Evolutionary conservation across 2,797 vertebrate species (phyloP).

Genomic region (Hafferia zeledoni): DNA sequence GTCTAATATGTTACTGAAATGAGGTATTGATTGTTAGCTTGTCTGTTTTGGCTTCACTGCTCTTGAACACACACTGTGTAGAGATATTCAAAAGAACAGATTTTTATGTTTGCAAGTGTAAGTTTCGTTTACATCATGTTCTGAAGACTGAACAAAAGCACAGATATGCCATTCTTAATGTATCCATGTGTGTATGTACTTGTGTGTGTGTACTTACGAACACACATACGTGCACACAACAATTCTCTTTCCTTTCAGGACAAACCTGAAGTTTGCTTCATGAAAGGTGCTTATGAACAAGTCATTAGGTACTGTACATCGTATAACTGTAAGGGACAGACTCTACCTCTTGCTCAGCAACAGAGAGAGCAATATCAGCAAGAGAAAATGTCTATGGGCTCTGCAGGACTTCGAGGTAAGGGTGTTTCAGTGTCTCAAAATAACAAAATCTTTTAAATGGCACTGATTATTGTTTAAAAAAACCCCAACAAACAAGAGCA

Average conservation of each 20-base stretch:
- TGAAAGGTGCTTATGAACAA: slow-evolving; percentile 96
- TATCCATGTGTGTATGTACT: background rate
- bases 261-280: slow-evolving; percentile 86
- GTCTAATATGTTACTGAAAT: background rate
- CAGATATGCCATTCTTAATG: accelerated
- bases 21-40: background rate
- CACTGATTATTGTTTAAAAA: background rate
- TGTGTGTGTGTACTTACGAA: background rate
- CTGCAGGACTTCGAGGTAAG: slow-evolving; percentile 91
- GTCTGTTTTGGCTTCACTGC: background rate
- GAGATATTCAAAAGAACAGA: background rate
- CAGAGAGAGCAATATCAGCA: slow-evolving; percentile 93
- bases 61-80: background rate
- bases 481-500: background rate
- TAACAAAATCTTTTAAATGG: background rate
- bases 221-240: background rate
- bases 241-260: slow-evolving; percentile 78
- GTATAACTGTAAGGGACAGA: slow-evolving; percentile 86
- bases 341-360: slow-evolving; percentile 84
- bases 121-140: background rate
- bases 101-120: background rate
- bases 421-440: background rate
- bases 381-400: slow-evolving; percentile 93
- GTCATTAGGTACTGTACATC: slow-evolving; percentile 89
- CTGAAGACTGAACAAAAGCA: background rate